phyloP scores from a whole-genome alignment of 2,888 invertebrate genomes.

The Scelioninae gen. 2 region DNA sequence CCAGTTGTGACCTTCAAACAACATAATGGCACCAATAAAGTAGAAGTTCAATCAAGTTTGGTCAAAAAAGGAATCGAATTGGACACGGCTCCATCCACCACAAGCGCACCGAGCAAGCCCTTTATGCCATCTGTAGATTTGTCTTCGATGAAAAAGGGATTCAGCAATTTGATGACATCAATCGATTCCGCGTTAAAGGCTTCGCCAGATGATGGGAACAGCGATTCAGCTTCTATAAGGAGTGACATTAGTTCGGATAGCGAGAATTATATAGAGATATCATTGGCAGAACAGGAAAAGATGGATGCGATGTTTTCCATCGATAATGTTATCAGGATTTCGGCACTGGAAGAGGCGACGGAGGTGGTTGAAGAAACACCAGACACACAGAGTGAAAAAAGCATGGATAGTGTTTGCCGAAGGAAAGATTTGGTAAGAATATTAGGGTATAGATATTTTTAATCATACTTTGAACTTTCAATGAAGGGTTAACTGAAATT shows the following conservation, averaged over 20 bases:
- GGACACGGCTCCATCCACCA: slow-evolving; percentile 33
- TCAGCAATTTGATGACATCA: slow-evolving; percentile 88
- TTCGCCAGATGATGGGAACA: slow-evolving; percentile 83
- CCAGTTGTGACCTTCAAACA: slow-evolving; percentile 72
- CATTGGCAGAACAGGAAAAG: slow-evolving; percentile 79
- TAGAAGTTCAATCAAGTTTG: slow-evolving; percentile 57
- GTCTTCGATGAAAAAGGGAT: slow-evolving; percentile 88
- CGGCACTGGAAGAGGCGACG: slow-evolving; percentile 86
- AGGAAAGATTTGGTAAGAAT: slow-evolving; percentile 84
- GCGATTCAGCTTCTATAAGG: slow-evolving; percentile 84
- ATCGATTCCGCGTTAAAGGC: slow-evolving; percentile 88
- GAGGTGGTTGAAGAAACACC: slow-evolving; percentile 87
- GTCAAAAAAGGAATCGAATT: slow-evolving; percentile 35
- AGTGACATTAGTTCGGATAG: slow-evolving; percentile 93
- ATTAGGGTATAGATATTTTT: no score
- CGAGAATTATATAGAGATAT: slow-evolving; percentile 87
- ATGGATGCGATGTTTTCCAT: slow-evolving; percentile 77
- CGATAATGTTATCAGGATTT: slow-evolving; percentile 68
- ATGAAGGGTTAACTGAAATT: not conserved
- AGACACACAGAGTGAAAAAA: slow-evolving; percentile 90
- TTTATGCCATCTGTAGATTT: slow-evolving; percentile 78
- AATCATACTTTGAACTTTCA: no score
- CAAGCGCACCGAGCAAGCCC: slow-evolving; percentile 64
- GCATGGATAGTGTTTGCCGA: slow-evolving; percentile 86
- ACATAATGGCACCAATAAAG: slow-evolving; percentile 67